Evolutionary conservation across 2,797 vertebrate species (phyloP), one percentile per base, ranked within the genome.

Genomic region (Phyllotis vaccarum): DNA sequence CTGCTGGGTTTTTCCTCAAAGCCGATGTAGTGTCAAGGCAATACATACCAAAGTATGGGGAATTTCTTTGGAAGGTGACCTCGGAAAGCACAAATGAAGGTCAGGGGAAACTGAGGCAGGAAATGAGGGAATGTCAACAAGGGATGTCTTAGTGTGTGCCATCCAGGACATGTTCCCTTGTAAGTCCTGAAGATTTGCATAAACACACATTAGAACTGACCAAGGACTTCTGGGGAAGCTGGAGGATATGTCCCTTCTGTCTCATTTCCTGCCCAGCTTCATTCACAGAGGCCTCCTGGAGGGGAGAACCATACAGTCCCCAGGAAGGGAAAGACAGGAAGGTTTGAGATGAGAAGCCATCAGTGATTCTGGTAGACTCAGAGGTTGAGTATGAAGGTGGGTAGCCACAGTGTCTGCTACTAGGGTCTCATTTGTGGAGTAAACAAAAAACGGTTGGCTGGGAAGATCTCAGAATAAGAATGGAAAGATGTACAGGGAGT

Each of bases 161-260:
- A 4, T 12, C 72, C 24, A 37, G 62, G 68, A 13, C 68, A 16
- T 5, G 0, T 9, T 14, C 3, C 13, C 1, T 5, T 31, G 24
- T 46, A 64, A 3, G 5, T 52, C 19, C 34, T 14, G 37, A 80
- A 29, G 27, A 87, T 11, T 2, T 6, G 74, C 19, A 6, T 16
- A 29, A 43, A 29, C 10, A 34, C 3, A 34, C 49, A 21, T 70
- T 19, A 62, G 5, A 68, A 46, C 12, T 14, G 24, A 37, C 40
- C 19, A 14, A 22, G 37, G 1, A 0, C 3, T 5, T 9, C 46
- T 34, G 86, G 81, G 46, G 49, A 43, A 49, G 58, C 21, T 22
- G 22, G 31, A 7, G 0, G 12, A 31, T 14, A 0, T 21, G 5
- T 9, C 40, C 43, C 22, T 31, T 58, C 16, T 0, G 3, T 13